Evolutionary conservation across 2,888 invertebrate species (phyloP), one percentile per base, ranked within the genome.

Genomic region (Gymnoscelis rufifasciata): DNA sequence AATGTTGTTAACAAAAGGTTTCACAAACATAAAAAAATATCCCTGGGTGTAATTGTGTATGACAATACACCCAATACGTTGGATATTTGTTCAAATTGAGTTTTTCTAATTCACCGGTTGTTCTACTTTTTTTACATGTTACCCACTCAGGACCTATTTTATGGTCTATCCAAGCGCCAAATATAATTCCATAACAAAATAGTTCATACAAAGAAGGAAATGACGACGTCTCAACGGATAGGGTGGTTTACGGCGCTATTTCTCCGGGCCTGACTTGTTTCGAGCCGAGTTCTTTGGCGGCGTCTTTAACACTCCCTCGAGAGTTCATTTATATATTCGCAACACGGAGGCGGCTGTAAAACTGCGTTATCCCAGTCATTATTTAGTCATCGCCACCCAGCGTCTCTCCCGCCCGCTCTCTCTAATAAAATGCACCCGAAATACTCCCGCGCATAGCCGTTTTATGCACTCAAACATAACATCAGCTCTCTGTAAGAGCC

Each of bases 241-340:
- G 78, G 81, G 77, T 71, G 80, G 78, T 84, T 87, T 86, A 87
- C 80, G 72, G 80, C 79, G 77, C 78, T 71, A 77, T 84, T 81
- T 78, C 82, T 77, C 74, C 71, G 78, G 78, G 76, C 74, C 74
- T 75, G 78, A 78, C 80, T 83, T 87, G 82, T 83, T 83, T 79
- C 81, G 76, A 78, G 80, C 74, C 76, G 78, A 82, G 83, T 83
- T 83, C 82, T 83, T 83, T 76, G 78, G 78, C 77, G 80, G 80
- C 80, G 74, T 83, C 79, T 84, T 86, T 87, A 88, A 83, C 86
- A 86, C 87, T 81, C 87, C 87, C 87, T 69, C 36, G 86, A 77
- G 88, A 68, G 76, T 88, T 81, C 79, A 87, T 87, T 87, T 88
- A 84, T 87, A 83, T 86, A 88, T 87, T 86, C 87, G 78, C 78